Evolutionary conservation across 2,888 invertebrate species (phyloP).

Genomic region (Toxonevra muliebris): DNA sequence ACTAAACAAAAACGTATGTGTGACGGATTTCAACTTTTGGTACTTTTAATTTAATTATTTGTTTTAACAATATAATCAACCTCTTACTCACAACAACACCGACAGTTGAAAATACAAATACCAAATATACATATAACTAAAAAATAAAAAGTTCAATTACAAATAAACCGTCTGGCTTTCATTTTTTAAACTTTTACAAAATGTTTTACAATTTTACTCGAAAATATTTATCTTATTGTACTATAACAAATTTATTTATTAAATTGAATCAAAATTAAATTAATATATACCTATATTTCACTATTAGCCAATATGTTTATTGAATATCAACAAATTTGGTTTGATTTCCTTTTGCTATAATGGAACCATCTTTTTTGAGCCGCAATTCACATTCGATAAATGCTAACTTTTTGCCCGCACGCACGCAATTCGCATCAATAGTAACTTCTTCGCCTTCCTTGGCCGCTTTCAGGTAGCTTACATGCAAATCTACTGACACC

Average conservation of each 20-base stretch:
- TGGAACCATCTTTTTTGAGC: constrained; percentile 75
- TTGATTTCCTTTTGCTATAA: constrained; percentile 85
- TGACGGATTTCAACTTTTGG: too few species aligned
- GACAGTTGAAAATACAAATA: too few species aligned
- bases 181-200: not conserved
- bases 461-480: constrained; percentile 83
- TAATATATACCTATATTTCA: constrained; percentile 1
- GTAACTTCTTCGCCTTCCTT: constrained; percentile 80
- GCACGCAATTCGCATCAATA: constrained; percentile 80
- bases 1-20: too few species aligned
- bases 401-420: constrained; percentile 81
- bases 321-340: constrained; percentile 74
- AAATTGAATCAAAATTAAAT: constrained; percentile 9
- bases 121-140: not conserved
- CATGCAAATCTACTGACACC: constrained; percentile 83
- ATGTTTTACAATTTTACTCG: too few species aligned
- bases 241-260: too few species aligned
- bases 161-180: not conserved
- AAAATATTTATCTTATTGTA: too few species aligned
- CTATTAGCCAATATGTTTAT: not conserved
- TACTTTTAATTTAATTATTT: too few species aligned
- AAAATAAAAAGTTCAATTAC: not conserved
- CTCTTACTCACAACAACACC: too few species aligned
- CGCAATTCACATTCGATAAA: constrained; percentile 83
- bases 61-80: too few species aligned